Percentiles rank a stretch among this genome's conserved stretches.
Conservation (phyloP, 2,113 vertebrate species). For the Copsychus sechellarum region DNA sequence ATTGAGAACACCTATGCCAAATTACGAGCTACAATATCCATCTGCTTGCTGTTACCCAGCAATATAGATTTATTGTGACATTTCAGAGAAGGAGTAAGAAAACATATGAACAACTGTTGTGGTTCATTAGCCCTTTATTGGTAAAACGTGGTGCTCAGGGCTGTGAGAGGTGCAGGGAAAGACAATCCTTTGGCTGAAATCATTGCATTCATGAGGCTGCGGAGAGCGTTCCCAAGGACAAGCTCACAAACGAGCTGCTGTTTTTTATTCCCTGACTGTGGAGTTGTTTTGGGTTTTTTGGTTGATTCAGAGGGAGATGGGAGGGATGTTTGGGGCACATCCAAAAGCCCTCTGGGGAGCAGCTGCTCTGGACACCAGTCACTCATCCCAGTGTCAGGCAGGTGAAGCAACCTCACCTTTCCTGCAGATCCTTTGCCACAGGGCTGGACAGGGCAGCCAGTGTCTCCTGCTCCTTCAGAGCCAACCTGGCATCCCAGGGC, state of each 20-base stretch:
- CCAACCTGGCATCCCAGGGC: neutral
- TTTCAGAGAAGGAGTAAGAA: constrained; percentile 25
- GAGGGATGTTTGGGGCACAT: neutral
- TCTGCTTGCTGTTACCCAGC: constrained; percentile 44
- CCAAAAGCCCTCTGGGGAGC: neutral
- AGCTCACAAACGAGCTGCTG: neutral
- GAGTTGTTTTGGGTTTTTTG: fast-evolving
- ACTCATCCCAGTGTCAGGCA: neutral
- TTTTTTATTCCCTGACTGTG: neutral
- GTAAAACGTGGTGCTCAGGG: neutral
- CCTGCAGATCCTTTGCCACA: neutral
- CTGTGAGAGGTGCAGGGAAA: neutral
- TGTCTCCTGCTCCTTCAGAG: neutral
- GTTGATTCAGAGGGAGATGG: neutral
- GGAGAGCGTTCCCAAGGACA: constrained; percentile 22
- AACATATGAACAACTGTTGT: constrained; percentile 41
- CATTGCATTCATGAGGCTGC: neutral
- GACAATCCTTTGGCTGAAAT: neutral
- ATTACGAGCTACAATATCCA: constrained; percentile 16
- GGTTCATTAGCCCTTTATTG: constrained; percentile 49
- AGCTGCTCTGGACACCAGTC: neutral
- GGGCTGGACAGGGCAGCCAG: neutral
- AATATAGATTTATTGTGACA: constrained; percentile 49
- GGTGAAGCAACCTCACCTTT: neutral
- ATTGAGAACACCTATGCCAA: constrained; percentile 38